These are phyloP conservation scores for Scaptomyza caliginosa DNA, from an alignment of 2,888 invertebrate species.

Conservation along the genomic window DNA sequence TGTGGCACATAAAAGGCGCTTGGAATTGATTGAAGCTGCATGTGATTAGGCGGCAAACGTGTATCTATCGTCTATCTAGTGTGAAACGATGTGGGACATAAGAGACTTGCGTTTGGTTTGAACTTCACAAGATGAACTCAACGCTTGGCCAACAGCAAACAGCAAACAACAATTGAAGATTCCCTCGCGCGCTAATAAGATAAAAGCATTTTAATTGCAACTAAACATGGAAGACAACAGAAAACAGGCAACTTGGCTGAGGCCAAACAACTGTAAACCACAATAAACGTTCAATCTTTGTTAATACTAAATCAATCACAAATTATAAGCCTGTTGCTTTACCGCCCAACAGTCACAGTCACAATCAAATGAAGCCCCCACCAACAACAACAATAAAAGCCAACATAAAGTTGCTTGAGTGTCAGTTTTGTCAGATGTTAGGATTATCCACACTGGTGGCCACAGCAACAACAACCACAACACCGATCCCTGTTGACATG, in stretches of 20 bases:
- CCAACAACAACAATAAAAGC: conserved; percentile 35
- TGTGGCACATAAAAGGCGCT: conserved; percentile 71
- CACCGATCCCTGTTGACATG: conserved; percentile 68
- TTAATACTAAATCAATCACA: conserved; percentile 11
- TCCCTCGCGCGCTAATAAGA: conserved; percentile 70
- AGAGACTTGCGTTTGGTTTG: conserved; percentile 2
- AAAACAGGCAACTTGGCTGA: conserved; percentile 34
- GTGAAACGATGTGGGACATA: conserved; percentile 21
- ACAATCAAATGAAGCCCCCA: conserved; percentile 31
- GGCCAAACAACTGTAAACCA: conserved; percentile 75
- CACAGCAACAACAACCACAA: not conserved
- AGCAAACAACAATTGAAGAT: conserved; percentile 14
- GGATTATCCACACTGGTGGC: conserved; percentile 16
- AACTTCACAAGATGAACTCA: conserved; percentile 8
- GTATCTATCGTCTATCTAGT: not conserved
- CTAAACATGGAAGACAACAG: conserved; percentile 72
- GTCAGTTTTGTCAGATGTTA: conserved; percentile 45
- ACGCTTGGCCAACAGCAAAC: conserved; percentile 6
- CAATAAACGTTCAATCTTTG: conserved; percentile 30
- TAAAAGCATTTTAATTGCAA: conserved; percentile 79
- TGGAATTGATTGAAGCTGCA: conserved; percentile 76
- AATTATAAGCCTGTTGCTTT: conserved; percentile 12
- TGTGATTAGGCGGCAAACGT: conserved; percentile 65
- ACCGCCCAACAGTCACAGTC: not conserved
- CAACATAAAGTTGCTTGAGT: conserved; percentile 54